A percentile compares a stretch with the other conserved stretches of the same genome.
These are phyloP conservation scores for Meta bourneti DNA, from an alignment of 2,888 invertebrate species.

Conservation along the genomic window DNA sequence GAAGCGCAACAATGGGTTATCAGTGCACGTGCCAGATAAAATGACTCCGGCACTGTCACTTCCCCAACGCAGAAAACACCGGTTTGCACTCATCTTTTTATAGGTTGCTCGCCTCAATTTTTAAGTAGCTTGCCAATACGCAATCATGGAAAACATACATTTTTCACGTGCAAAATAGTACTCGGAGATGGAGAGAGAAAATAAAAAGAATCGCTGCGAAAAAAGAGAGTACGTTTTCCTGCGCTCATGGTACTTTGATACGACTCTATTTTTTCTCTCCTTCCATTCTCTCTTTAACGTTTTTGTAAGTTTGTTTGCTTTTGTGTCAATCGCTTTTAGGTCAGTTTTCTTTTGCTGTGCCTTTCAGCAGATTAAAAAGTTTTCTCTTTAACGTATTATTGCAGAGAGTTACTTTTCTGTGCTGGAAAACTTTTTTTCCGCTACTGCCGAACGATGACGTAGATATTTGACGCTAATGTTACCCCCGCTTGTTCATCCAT, in stretches of 20 bases:
- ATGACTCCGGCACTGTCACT: constrained; percentile 71
- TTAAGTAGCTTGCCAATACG: constrained; percentile 76
- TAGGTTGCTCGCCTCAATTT: constrained; percentile 73
- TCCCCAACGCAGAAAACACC: constrained; percentile 72
- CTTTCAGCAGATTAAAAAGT: constrained; percentile 77
- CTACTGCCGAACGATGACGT: constrained; percentile 66
- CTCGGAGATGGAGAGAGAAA: constrained; percentile 24
- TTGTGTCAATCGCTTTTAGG: constrained; percentile 73
- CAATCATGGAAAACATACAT: constrained; percentile 72
- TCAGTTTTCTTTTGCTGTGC: constrained; percentile 60
- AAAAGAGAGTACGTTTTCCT: constrained; percentile 64
- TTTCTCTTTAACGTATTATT: constrained; percentile 76
- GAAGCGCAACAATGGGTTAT: constrained; percentile 74
- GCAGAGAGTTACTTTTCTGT: constrained; percentile 72
- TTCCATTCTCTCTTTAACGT: constrained; percentile 66
- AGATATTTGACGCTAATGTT: constrained; percentile 71
- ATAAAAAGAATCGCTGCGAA: constrained; percentile 38
- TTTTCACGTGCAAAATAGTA: constrained; percentile 76
- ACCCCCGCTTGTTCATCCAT: constrained; percentile 45
- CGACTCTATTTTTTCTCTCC: constrained; percentile 40
- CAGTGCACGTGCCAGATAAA: constrained; percentile 75
- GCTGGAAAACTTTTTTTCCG: constrained; percentile 63
- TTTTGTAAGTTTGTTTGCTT: constrained; percentile 75
- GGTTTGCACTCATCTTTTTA: constrained; percentile 77
- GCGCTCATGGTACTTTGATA: constrained; percentile 65